phyloP scores from a whole-genome alignment of 2,888 invertebrate genomes.

The Apodemia zela region DNA sequence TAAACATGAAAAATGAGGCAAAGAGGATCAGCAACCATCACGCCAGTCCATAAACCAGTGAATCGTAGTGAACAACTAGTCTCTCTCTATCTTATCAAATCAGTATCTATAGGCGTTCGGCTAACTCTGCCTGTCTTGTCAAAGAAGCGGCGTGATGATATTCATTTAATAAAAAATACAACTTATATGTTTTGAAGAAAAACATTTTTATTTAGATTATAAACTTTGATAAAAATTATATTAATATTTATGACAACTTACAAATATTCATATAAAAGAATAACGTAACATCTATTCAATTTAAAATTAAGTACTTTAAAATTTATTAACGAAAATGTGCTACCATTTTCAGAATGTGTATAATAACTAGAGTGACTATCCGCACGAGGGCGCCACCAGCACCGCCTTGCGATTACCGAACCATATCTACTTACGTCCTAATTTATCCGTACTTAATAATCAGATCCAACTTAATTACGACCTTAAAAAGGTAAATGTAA shows the following conservation, averaged over 20 bases:
- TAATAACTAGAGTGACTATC: constrained; percentile 71
- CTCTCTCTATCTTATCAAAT: too few relatives aligned
- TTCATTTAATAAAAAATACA: constrained; percentile 40
- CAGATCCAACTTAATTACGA: neutral
- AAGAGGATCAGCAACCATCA: too few relatives aligned
- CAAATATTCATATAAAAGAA: constrained; percentile 79
- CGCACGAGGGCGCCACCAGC: constrained; percentile 39
- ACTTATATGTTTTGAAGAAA: constrained; percentile 73
- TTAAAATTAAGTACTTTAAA: constrained; percentile 73
- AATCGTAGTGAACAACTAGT: too few relatives aligned
- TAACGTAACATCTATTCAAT: constrained; percentile 79
- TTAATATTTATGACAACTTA: constrained; percentile 81
- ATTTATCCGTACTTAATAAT: neutral
- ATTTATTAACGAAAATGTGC: constrained; percentile 73
- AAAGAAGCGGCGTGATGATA: too few relatives aligned
- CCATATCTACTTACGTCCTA: constrained; percentile 2
- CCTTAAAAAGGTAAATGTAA: neutral
- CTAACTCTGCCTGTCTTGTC: too few relatives aligned
- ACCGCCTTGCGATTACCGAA: constrained; percentile 24
- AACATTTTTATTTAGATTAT: constrained; percentile 82
- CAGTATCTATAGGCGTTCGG: too few relatives aligned
- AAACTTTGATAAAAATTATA: constrained; percentile 82
- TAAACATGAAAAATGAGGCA: too few relatives aligned
- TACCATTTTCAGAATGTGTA: constrained; percentile 74
- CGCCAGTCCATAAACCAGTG: too few relatives aligned